Base-by-base conservation (phyloP, 92 coral and sea anemone genomes). In the Zoanthus gigantus region DNA sequence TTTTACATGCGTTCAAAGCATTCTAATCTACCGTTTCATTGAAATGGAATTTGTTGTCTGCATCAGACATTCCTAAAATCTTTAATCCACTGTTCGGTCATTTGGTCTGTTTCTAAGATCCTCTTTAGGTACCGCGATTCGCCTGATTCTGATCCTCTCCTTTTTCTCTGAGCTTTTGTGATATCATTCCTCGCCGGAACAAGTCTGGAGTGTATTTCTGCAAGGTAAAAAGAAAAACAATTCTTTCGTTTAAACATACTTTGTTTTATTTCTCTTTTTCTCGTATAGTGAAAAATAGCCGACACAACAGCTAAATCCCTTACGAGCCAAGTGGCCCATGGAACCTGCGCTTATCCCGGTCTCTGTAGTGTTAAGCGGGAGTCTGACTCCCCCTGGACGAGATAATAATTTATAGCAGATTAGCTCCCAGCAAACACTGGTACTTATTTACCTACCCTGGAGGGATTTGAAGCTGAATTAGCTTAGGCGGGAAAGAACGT, bases 1-100 rank as follows among this genome's bases (percentile, higher is more conserved):
- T 79, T 42, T 9, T 79, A 79, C 84, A 79, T 79, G 84, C 84
- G 61, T 50, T 79, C 10, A 61, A n/a, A 57, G 65, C 65, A 4
- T 58, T 79, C 84, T 79, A 79, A 68, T 79, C 56, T 60, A 79
- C 67, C 73, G 74, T 79, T 79, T 79, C 84, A 79, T 44, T 79
- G 84, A 79, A 79, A 79, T 79, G 84, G 60, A 60, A 63, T 23
- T 13, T 61, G 11, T 44, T 29, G 84, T 79, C 84, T 79, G 84
- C 61, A 44, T 42, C 84, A 79, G 84, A 79, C 84, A 60, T 34
- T 16, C 12, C 8, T 57, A 63, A 0, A 15, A 23, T 13, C 16
- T 50, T 44, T 3, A 48, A 76, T 50, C 63, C 34, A 45, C 47
- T 15, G 28, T 48, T 14, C 80, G 45, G 48, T 76, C 37, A 7